A percentile compares a stretch with the other conserved stretches of the same genome.
These are phyloP conservation scores for Antechinus flavipes DNA, from an alignment of 2,113 vertebrate species.

Conservation along the genomic window DNA sequence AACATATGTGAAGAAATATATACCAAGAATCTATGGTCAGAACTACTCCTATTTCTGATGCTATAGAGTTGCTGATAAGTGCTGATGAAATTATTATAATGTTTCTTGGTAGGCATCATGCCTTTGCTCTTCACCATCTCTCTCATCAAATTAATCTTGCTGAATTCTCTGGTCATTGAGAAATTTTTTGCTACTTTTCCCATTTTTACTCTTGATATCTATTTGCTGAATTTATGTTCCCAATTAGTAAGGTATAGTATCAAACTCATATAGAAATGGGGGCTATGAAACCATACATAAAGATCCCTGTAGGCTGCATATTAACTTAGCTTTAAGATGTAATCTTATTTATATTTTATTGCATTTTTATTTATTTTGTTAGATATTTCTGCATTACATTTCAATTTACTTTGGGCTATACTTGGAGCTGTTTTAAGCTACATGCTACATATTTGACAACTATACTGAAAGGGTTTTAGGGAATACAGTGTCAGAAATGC, in stretches of 20 bases:
- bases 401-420: not conserved
- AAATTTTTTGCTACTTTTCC: not conserved
- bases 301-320: not conserved
- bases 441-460: not conserved
- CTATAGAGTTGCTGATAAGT: not conserved
- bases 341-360: not conserved
- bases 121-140: not conserved
- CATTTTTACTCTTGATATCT: not conserved
- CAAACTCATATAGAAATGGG: not conserved
- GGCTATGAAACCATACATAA: not conserved
- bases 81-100: not conserved
- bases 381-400: not conserved
- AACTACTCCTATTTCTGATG: not conserved
- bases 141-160: not conserved
- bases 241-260: not conserved
- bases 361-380: not conserved
- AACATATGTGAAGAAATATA: not conserved
- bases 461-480: not conserved
- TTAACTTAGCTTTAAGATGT: not conserved
- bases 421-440: not conserved
- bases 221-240: too few relatives aligned
- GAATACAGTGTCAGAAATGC: too few relatives aligned
- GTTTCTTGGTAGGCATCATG: not conserved
- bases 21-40: too few relatives aligned
- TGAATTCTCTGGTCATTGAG: not conserved